Evolutionary conservation across 2,888 invertebrate genomes (phyloP), one percentile per base, ranked within the genome.

Genomic region (Ptychoptera albimana): DNA sequence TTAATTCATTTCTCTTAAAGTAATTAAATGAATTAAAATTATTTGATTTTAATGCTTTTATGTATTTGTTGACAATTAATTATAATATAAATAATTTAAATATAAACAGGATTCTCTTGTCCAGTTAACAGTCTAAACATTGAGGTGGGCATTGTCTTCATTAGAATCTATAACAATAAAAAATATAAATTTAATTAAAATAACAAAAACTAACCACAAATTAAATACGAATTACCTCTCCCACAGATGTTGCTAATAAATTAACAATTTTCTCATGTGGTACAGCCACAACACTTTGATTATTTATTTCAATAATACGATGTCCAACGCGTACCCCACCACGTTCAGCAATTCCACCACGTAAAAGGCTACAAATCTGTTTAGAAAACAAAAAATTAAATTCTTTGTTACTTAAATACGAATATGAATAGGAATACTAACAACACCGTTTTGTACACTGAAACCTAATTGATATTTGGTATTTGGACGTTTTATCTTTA

Each of bases 81-180:
- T 56, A 42, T 44, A 39, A 29, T 46, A n/a, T n/a, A n/a, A n/a
- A n/a, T 39, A 42, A 41, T 16, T 71, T 83, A 97, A 71, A 98
- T 96, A 72, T 94, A 98, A 69, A 94, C 87, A 55, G 98, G 98
- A 64, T 91, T 91, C 72, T 98, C 98, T 71, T 98, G 98, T 48
- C 98, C 98, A 55, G 97, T 98, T 61, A 98, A 75, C 63, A 98
- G 76, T 60, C 97, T 80, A 75, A 96, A 98, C 92, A 98, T 98
- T 52, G 97, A 97, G 54, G 97, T 98, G 56, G 97, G 98, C 97
- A 98, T 98, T 45, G 98, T 98, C 72, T 98, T 98, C 97, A 98
- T 98, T 59, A 96, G 76, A 58, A 98, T 97, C 94, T 96, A 29
- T 39, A 39, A 30, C 30, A 23, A 23, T 8, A 12, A 14, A 14